Evolutionary conservation across 2,113 vertebrate species (phyloP).

Genomic region (Bos javanicus): DNA sequence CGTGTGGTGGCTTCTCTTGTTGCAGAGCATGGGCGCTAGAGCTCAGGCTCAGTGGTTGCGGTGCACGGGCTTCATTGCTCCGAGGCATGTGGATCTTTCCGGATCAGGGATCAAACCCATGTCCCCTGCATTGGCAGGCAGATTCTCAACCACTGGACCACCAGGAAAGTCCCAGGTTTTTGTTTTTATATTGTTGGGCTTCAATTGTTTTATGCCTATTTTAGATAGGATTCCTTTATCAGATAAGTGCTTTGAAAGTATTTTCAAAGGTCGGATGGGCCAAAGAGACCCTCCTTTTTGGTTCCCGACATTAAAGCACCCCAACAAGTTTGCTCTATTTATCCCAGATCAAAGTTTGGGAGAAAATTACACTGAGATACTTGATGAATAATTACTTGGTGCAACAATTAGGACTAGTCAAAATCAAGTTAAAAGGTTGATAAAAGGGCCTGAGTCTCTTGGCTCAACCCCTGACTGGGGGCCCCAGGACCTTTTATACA

Average conservation of each 20-base stretch:
- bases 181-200: neutral
- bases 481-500: neutral
- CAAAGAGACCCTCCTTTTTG: neutral
- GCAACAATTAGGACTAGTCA: neutral
- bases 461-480: neutral
- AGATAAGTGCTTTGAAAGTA: neutral
- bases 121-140: neutral
- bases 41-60: neutral
- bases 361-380: neutral
- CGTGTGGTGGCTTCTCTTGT: fast-evolving
- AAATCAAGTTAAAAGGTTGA: neutral
- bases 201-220: neutral
- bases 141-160: neutral
- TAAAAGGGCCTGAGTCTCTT: neutral
- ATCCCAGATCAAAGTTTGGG: neutral
- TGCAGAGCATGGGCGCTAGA: neutral
- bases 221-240: neutral
- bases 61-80: neutral
- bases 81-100: neutral
- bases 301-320: neutral
- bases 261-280: neutral
- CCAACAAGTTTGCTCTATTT: neutral
- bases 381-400: neutral
- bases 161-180: neutral
- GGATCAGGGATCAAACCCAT: neutral